Conservation (phyloP, 2,888 invertebrate species). For the Tanypteryx hageni region DNA sequence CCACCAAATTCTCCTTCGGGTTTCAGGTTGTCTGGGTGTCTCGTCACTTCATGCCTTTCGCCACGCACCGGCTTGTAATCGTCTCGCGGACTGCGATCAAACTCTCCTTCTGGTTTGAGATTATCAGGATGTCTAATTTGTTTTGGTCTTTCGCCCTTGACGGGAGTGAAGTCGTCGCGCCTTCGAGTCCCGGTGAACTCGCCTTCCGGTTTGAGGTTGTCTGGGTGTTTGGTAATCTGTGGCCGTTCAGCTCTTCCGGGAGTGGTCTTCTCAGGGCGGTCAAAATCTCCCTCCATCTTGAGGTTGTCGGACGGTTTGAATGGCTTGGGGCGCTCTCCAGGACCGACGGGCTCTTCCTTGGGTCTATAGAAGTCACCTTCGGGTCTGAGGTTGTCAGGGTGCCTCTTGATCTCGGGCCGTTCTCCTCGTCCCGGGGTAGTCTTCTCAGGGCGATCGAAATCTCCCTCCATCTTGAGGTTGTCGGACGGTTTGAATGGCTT, state of each 20-base stretch:
- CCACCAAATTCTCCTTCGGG: constrained; percentile 68
- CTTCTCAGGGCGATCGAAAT: constrained; percentile 73
- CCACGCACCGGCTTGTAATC: constrained; percentile 61
- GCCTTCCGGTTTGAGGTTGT: constrained; percentile 72
- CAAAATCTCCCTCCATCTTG: constrained; percentile 74
- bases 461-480: constrained; percentile 78
- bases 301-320: constrained; percentile 73
- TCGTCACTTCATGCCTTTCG: constrained; percentile 70
- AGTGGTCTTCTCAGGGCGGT: constrained; percentile 68
- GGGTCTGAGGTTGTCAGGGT: constrained; percentile 66
- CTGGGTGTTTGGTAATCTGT: constrained; percentile 70
- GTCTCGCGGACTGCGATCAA: constrained; percentile 72
- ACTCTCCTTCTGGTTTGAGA: constrained; percentile 77
- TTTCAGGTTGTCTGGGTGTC: constrained; percentile 73
- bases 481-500: constrained; percentile 74
- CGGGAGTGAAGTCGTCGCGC: constrained; percentile 75
- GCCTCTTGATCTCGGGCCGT: constrained; percentile 67
- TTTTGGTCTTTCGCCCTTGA: constrained; percentile 69
- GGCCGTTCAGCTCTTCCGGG: constrained; percentile 66
- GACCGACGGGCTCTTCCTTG: constrained; percentile 74
- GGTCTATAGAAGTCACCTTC: constrained; percentile 68
- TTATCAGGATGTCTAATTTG: constrained; percentile 72
- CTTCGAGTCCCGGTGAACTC: constrained; percentile 74
- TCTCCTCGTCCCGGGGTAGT: constrained; percentile 70
- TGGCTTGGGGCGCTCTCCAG: constrained; percentile 70